Percentiles rank a stretch among this genome's conserved stretches.
These are phyloP conservation scores for Salmo trutta DNA, from an alignment of 2,797 vertebrate genomes.

Conservation along the genomic window DNA sequence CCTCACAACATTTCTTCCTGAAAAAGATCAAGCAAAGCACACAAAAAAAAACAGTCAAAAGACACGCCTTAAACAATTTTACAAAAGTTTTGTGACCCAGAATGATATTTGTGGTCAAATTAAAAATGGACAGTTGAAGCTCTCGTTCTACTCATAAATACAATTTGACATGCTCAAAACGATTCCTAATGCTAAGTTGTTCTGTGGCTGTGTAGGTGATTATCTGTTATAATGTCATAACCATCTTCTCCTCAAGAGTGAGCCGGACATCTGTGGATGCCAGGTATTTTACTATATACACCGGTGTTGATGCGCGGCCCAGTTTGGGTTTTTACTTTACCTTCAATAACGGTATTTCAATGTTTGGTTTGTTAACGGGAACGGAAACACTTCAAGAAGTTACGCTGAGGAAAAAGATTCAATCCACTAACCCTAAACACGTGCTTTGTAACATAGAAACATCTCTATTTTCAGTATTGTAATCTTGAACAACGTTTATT, in stretches of 20 bases:
- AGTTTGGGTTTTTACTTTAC: no score
- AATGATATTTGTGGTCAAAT: neutral
- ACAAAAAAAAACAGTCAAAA: neutral
- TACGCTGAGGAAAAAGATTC: no score
- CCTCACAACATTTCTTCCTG: constrained; percentile 97
- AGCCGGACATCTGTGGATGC: constrained; percentile 12
- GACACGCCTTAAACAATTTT: constrained; percentile 12
- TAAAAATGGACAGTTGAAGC: neutral
- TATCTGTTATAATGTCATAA: constrained; percentile 39
- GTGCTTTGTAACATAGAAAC: neutral
- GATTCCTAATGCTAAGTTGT: neutral
- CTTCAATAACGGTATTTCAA: no score
- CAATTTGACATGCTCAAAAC: constrained; percentile 1
- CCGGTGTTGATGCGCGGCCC: no score
- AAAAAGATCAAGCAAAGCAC: constrained; percentile 48
- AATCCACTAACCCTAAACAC: no score
- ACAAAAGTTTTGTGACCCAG: constrained; percentile 11
- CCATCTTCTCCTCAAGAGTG: constrained; percentile 25
- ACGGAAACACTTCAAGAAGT: no score
- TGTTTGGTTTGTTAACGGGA: no score
- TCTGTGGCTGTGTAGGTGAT: constrained; percentile 37
- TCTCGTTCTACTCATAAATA: neutral
- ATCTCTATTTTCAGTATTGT: no score
- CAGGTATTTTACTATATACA: neutral
- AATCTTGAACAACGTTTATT: no score